A percentile compares a stretch with the other conserved stretches of the same genome.
phyloP scores from a whole-genome alignment of 2,797 vertebrate species.

The Micropoecilia bifurca region DNA sequence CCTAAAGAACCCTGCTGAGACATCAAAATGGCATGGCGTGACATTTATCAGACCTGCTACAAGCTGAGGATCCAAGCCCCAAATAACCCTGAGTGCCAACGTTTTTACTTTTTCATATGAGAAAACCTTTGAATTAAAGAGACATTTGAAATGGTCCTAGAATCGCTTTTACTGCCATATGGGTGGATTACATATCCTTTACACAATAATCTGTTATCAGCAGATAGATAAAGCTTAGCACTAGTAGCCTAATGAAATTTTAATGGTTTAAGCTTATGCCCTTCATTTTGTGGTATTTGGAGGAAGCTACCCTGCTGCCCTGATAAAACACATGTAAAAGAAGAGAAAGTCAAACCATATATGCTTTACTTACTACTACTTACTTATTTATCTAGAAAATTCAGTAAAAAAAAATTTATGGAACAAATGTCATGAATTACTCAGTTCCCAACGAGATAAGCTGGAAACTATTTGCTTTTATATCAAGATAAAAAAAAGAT shows the following conservation, averaged over 20 bases:
- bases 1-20: constrained; percentile 62
- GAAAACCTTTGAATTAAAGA: neutral
- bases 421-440: constrained; percentile 22
- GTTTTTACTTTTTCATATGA: constrained; percentile 8
- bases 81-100: constrained; percentile 15
- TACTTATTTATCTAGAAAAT: neutral
- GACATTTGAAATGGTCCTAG: neutral
- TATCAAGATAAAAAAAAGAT: constrained; percentile 5
- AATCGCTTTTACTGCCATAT: neutral
- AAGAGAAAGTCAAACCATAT: neutral
- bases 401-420: neutral
- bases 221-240: neutral
- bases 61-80: constrained; percentile 8
- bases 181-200: neutral
- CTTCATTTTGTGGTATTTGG: constrained; percentile 53
- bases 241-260: constrained; percentile 53
- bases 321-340: neutral
- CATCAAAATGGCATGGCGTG: constrained; percentile 46
- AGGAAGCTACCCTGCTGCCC: constrained; percentile 15
- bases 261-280: constrained; percentile 48
- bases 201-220: neutral
- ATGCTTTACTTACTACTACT: neutral
- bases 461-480: constrained; percentile 18
- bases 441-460: constrained; percentile 24
- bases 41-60: constrained; percentile 47